These are phyloP conservation scores for Bombus cullumanus DNA, from an alignment of 1,140 invertebrate species.

Conservation along the genomic window DNA sequence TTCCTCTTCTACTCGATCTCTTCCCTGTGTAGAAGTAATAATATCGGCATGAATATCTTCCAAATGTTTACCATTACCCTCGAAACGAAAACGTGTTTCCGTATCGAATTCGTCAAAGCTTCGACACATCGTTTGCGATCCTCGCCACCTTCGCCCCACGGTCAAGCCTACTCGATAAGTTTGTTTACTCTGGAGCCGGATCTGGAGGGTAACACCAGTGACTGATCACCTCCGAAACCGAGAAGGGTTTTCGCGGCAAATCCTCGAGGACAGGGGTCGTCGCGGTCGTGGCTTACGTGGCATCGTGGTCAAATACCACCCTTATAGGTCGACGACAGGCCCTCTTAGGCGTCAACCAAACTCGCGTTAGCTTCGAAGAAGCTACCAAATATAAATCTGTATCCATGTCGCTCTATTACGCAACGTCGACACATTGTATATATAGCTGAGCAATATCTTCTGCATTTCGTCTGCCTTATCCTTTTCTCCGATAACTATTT, in stretches of 20 bases:
- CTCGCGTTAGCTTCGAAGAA: neutral
- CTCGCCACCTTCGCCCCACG: conserved; percentile 34
- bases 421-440: neutral
- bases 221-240: conserved; percentile 67
- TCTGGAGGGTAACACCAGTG: conserved; percentile 54
- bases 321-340: conserved; percentile 51
- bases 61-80: neutral
- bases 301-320: conserved; percentile 42
- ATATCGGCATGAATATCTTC: neutral
- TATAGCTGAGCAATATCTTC: neutral
- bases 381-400: conserved; percentile 19
- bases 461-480: neutral
- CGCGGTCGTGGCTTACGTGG: conserved; percentile 59
- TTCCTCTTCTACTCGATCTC: neutral
- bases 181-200: conserved; percentile 59
- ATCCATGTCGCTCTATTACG: neutral
- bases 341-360: conserved; percentile 5
- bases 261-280: conserved; percentile 72
- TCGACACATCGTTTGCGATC: conserved; percentile 56
- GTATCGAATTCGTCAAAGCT: conserved; percentile 53
- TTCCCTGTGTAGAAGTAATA: neutral
- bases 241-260: conserved; percentile 65
- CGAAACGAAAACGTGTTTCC: conserved; percentile 16
- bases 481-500: neutral
- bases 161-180: conserved; percentile 55